These are phyloP conservation scores for Plebejus melissa DNA, from an alignment of 2,888 invertebrate species.

Conservation along the genomic window DNA sequence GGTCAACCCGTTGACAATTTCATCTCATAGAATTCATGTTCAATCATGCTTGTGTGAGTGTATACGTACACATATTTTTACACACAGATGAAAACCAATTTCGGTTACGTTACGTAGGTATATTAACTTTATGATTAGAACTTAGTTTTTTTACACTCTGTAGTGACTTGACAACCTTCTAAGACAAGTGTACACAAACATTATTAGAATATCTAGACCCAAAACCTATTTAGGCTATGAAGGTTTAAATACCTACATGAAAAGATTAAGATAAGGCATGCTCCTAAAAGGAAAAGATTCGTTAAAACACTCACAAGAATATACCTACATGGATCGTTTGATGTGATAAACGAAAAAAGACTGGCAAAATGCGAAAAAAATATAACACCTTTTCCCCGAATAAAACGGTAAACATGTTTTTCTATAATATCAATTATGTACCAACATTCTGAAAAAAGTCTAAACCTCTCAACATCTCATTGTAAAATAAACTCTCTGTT, in stretches of 20 bases:
- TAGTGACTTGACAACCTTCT: no score
- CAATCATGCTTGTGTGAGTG: no score
- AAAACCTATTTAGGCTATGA: neutral
- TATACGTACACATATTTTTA: no score
- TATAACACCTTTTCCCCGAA: conserved; percentile 9
- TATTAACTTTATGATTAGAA: no score
- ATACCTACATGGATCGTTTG: neutral
- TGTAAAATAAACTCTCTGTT: neutral
- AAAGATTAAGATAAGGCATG: neutral
- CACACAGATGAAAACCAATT: no score
- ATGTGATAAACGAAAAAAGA: conserved; percentile 8
- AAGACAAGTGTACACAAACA: no score
- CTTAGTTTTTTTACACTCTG: no score
- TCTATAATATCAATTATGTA: conserved; percentile 21
- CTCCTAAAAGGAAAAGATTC: neutral
- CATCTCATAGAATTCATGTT: no score
- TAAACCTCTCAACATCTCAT: neutral
- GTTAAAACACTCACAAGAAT: neutral
- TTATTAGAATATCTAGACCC: neutral
- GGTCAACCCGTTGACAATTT: no score
- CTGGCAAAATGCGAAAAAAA: conserved; percentile 20
- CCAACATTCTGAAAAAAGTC: conserved; percentile 17
- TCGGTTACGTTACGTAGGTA: no score
- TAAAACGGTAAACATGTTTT: conserved; percentile 5
- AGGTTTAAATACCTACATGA: neutral